Base-by-base conservation (phyloP, 2,888 invertebrate genomes). In the Ormyrus nitidulus region DNA sequence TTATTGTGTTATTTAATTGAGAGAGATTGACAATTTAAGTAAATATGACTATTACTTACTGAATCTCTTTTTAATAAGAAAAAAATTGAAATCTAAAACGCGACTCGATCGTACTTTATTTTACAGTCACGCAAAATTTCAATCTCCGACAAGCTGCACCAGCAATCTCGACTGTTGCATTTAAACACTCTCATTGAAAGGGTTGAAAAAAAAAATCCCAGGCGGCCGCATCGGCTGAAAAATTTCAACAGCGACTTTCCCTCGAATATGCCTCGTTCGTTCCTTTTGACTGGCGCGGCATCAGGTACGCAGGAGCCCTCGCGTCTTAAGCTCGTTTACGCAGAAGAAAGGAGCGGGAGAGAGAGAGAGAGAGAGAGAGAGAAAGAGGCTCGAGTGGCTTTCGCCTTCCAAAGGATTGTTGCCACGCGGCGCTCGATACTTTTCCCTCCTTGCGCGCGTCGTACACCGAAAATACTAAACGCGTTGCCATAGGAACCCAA, bases 401-500 rank as follows among this genome's bases (percentile, higher is more conserved):
- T 58, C 10, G 7, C 56, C 11, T 49, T 72, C 72, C 61, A 74
- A 83, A 83, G 74, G 80, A 78, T 73, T 81, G 79, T 82, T 74
- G 65, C 58, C 62, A 68, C 80, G 73, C 73, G 64, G 7, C 64
- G 77, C 58, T 79, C 82, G 81, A 81, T 83, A 81, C 81, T 81
- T 83, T 81, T 77, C 66, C 79, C 74, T 69, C 71, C 56, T 54
- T 70, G 69, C 66, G 58, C 53, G 51, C 61, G 75, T 13, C 73
- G 76, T 54, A 84, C 83, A 83, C 85, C 83, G 83, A 86, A 71
- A 85, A 87, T 87, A 86, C 87, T 86, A 85, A 86, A 83, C 83
- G 85, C 85, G 87, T 87, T 87, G 85, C 87, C 85, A 87, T 87
- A 86, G 87, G 83, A 83, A 87, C 86, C 77, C 64, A 4, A 80